Evolutionary conservation across 2,888 invertebrate species (phyloP), one percentile per base, ranked within the genome.

Genomic region (Orchesella flavescens): DNA sequence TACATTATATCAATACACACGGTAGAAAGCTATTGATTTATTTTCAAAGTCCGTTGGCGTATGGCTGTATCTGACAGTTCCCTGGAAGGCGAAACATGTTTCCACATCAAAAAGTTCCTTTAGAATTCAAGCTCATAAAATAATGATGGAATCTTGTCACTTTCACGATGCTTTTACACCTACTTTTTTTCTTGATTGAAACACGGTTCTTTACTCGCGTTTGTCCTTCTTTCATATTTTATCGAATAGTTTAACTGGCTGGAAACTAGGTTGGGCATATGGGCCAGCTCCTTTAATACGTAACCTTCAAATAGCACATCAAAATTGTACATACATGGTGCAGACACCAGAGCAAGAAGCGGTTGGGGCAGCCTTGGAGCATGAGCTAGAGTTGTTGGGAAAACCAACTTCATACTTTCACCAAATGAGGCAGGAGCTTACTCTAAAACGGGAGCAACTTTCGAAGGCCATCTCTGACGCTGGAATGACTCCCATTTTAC

Each of bases 281-380:
- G 93, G 91, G 1, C 93, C 93, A 0, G 89, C 89, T 15, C 75
- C 90, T 63, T 89, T 93, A 0, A 89, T 93, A 21, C 88, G 89
- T 24, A 90, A 91, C 55, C 88, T 92, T 46, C 90, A 91, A 44
- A 89, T 88, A n/a, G 90, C 92, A 24, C 93, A 93, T 89, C 92
- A 93, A 88, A 93, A 93, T 89, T 91, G 91, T 88, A 90, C 91
- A 34, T 98, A 98, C 90, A 97, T 97, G 0, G 96, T 96, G 89
- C 92, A 93, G 15, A 98, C 98, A 0, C 96, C 97, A 0, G 90
- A 96, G 81, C 97, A 96, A 94, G 98, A 99, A 92, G 98, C 98
- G 0, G 92, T 97, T 1, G 98, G 98, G 0, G 92, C 94, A 53
- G 94, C 95, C 2, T 95, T 99, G 89, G 99, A 99, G 90, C 90